Conservation (phyloP, 2,797 vertebrate genomes). For the Ficedula albicollis region DNA sequence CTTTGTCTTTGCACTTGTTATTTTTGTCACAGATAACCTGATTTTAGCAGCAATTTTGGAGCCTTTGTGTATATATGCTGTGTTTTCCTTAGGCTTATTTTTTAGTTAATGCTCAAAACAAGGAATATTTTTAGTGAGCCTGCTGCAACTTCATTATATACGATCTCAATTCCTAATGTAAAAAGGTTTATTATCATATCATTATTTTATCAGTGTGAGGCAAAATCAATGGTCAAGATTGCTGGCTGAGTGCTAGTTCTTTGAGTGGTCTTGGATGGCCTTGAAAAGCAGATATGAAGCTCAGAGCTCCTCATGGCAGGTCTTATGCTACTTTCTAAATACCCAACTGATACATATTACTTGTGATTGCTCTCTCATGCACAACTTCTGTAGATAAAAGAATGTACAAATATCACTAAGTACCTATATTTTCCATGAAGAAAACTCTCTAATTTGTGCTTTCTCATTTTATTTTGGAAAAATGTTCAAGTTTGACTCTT, state of each 20-base stretch:
- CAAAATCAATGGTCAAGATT: background rate
- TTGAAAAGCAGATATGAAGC: background rate
- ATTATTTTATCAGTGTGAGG: background rate
- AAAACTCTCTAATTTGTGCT: background rate
- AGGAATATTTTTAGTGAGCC: background rate
- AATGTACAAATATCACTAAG: background rate
- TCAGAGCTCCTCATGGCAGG: constrained; percentile 13
- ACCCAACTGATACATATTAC: background rate
- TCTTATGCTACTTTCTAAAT: background rate
- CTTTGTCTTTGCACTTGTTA: background rate
- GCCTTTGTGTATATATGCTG: background rate
- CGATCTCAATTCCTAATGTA: background rate
- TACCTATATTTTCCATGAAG: background rate
- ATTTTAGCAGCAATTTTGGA: background rate
- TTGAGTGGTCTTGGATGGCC: background rate
- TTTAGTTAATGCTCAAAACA: background rate
- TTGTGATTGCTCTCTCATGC: accelerated
- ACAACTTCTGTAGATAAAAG: background rate
- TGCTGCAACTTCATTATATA: background rate
- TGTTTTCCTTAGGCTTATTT: background rate
- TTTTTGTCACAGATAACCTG: background rate
- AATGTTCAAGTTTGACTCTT: background rate
- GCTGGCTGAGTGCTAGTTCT: background rate
- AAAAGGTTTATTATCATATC: background rate
- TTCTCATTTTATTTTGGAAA: background rate